Base-by-base conservation (phyloP, 2,888 invertebrate genomes). In the Tetragonula carbonaria region DNA sequence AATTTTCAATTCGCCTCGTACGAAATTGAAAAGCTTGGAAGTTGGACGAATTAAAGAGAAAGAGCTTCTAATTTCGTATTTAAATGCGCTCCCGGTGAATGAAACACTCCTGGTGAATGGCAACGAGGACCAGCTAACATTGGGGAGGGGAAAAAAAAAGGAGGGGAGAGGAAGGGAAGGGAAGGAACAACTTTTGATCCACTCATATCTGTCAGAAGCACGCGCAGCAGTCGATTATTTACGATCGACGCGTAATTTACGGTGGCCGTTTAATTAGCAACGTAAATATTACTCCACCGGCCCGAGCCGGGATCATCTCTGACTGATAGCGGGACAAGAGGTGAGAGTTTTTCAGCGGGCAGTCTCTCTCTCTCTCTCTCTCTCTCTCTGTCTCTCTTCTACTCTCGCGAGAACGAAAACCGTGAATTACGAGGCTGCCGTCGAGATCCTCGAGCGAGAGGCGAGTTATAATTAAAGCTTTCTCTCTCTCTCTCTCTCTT, bases 391-490 rank as follows among this genome's bases (percentile, higher is more conserved):
- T 53, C 4, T 18, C 16, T 18, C 5, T 53, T 23, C 18, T 6
- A 38, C 0, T 8, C 38, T 6, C 53, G 53, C 38, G 13, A 21
- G 62, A 5, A 55, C 53, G 28, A 18, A 38, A 21, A 28, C 18
- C 63, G n/a, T 59, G 71, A 80, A 72, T 72, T 38, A 76, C 65
- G 14, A 38, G 65, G 55, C 57, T 23, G 11, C 51, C 70, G 23
- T 18, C 23, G 23, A 21, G 63, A 53, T 74, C n/a, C 51, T 63
- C 33, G 51, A 66, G 8, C 57, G 59, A 4, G 23, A 4, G 23
- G 23, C 33, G 59, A 65, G 73, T 74, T 77, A 79, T 86, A 87
- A 88, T 87, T 80, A 88, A 88, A 77, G 78, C 82, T 57, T 33
- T 33, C 68, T 55, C n/a, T 45, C 33, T 16, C 38, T 28, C 68